Base-by-base conservation (phyloP, 2,888 invertebrate genomes). In the Pheosia gnoma region DNA sequence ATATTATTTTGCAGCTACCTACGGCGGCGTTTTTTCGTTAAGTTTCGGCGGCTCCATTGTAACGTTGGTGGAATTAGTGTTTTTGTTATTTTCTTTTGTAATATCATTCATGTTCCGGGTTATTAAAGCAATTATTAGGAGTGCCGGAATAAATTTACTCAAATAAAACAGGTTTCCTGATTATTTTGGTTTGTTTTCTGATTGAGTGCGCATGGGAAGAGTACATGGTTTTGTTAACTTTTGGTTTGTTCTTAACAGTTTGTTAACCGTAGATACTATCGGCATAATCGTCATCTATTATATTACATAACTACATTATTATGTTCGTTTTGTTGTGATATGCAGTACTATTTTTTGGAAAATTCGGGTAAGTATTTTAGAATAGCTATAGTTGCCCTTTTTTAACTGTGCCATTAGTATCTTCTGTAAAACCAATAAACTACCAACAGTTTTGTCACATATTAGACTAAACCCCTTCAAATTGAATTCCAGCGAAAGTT, bases 1-100 rank as follows among this genome's bases (percentile, higher is more conserved):
- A 9, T 51, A 10, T 47, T 49, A 38, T 51, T 59, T 87, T 83
- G 36, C 87, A 92, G 92, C 88, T 0, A 91, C 89, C 0, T 91
- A 90, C 58, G 92, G 92, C 11, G 91, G 92, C 1, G 80, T 92
- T 0, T 85, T 92, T 49, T 89, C 90, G 0, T 72, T 92, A 0
- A 85, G 85, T 60, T 87, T 91, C 60, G 92, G 93, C 0, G 89
- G 85, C 0, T 92, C 92, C 0, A 71, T 91, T 11, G 75, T 91
- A 4, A 91, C 89, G 3, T n/a, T 88, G 3, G 75, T 83, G 2
- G 92, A 93, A 67, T 58, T 90, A 5, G 47, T 73, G 3, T 88
- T 85, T 71, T 72, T 88, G 55, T 57, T 85, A 0, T 1, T 77
- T 6, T 75, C 75, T 2, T 68, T 66, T 61, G 38, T 71, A n/a